phyloP scores from a whole-genome alignment of 1,140 invertebrate genomes.

The Drosophila nannoptera region DNA sequence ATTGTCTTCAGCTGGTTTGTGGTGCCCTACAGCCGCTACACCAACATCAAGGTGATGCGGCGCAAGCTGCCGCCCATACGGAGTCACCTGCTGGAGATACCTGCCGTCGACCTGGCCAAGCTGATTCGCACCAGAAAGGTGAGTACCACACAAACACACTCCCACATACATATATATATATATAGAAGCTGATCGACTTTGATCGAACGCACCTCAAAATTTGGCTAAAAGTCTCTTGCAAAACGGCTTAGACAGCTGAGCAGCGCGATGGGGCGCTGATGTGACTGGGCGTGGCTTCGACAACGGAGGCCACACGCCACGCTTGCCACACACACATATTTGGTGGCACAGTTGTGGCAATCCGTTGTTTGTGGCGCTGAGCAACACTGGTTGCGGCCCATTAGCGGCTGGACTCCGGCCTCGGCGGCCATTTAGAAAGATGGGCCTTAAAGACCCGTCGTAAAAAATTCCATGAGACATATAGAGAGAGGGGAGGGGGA shows the following conservation, averaged over 20 bases:
- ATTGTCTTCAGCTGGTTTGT: constrained; percentile 79
- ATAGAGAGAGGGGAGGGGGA: too few relatives aligned
- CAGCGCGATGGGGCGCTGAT: neutral
- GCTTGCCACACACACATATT: constrained; percentile 58
- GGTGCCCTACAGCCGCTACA: constrained; percentile 79
- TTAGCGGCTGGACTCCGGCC: too few relatives aligned
- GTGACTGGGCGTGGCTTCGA: neutral
- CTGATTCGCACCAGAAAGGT: constrained; percentile 83
- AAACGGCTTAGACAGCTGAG: constrained; percentile 34
- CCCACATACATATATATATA: neutral
- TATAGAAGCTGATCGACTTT: neutral
- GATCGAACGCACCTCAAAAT: constrained; percentile 38
- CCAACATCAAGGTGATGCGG: constrained; percentile 83
- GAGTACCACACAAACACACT: constrained; percentile 45
- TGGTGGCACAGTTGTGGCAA: constrained; percentile 51
- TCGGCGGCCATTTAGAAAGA: too few relatives aligned
- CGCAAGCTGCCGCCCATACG: constrained; percentile 82
- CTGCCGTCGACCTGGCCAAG: constrained; percentile 82
- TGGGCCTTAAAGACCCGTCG: too few relatives aligned
- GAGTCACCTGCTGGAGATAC: constrained; percentile 82
- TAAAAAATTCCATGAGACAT: too few relatives aligned
- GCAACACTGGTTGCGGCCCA: constrained; percentile 12
- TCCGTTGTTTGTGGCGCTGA: neutral
- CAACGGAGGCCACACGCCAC: constrained; percentile 6
- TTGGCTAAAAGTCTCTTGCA: constrained; percentile 50